Evolutionary conservation across 2,797 vertebrate species (phyloP).

Genomic region (Pseudomugil tenellus): DNA sequence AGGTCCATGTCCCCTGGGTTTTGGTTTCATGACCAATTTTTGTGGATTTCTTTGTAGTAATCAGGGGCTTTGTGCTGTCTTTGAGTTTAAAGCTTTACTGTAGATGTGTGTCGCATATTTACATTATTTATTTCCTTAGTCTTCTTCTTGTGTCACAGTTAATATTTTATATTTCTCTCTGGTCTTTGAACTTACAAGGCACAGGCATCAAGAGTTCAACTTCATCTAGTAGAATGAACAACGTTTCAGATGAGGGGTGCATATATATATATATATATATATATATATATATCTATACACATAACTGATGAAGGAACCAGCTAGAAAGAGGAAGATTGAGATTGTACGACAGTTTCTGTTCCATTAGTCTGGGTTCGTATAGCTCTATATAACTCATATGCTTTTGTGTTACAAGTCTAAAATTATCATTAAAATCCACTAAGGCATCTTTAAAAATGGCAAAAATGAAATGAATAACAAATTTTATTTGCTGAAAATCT

Average conservation of each 20-base stretch:
- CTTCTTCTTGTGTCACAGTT: slow-evolving; percentile 41
- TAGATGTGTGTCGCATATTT: slow-evolving; percentile 33
- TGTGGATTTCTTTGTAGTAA: slow-evolving; percentile 20
- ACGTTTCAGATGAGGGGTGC: background rate
- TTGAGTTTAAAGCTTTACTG: slow-evolving; percentile 6
- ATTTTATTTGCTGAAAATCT: too few relatives aligned
- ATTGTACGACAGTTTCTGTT: slow-evolving; percentile 9
- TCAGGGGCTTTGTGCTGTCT: background rate
- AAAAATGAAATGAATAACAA: too few relatives aligned
- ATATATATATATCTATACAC: too few relatives aligned
- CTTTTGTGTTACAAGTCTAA: background rate
- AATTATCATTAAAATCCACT: background rate
- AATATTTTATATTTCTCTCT: slow-evolving; percentile 55
- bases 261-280: slow-evolving; percentile 9
- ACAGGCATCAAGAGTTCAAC: slow-evolving; percentile 34
- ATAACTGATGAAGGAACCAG: background rate
- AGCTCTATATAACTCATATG: background rate
- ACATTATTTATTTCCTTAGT: slow-evolving; percentile 60
- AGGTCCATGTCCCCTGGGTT: background rate
- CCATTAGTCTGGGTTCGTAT: background rate
- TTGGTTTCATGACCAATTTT: slow-evolving; percentile 3
- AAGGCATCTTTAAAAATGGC: too few relatives aligned
- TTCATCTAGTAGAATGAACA: slow-evolving; percentile 22
- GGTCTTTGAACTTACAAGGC: slow-evolving; percentile 51
- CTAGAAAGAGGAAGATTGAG: slow-evolving; percentile 4